Conservation (phyloP, 1,140 invertebrate species). For the Lethrus apterus region DNA sequence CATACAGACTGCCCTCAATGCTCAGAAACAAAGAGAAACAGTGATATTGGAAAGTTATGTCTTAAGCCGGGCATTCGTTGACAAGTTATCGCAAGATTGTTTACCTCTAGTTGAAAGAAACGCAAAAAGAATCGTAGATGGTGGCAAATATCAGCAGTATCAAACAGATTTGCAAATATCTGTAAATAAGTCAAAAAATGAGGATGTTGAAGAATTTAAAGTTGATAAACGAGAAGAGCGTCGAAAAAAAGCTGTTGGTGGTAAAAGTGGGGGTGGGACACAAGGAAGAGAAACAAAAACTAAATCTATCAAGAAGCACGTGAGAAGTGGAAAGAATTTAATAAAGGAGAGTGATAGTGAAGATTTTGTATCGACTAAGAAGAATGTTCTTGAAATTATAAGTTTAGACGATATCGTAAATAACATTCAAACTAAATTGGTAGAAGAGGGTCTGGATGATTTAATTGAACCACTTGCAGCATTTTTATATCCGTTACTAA, state of each 20-base stretch:
- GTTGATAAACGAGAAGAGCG: constrained; percentile 78
- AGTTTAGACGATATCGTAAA: constrained; percentile 59
- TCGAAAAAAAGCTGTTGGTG: constrained; percentile 75
- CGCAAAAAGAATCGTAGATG: constrained; percentile 63
- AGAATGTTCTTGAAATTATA: constrained; percentile 56
- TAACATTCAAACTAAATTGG: constrained; percentile 54
- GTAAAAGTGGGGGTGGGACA: constrained; percentile 81
- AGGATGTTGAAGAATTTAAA: constrained; percentile 49
- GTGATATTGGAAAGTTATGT: constrained; percentile 49
- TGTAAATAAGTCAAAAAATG: constrained; percentile 37
- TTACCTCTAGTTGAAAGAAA: constrained; percentile 60
- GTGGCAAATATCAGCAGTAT: constrained; percentile 56
- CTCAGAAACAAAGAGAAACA: constrained; percentile 42
- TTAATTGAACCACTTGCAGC: constrained; percentile 51
- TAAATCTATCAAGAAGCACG: constrained; percentile 81
- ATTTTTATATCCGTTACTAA: constrained; percentile 52
- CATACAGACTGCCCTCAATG: constrained; percentile 56
- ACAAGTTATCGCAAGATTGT: constrained; percentile 61
- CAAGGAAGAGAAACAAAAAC: constrained; percentile 95
- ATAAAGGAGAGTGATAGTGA: constrained; percentile 58
- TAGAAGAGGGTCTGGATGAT: constrained; percentile 58
- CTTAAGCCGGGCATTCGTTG: constrained; percentile 59
- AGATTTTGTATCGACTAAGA: constrained; percentile 42
- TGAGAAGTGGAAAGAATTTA: constrained; percentile 41
- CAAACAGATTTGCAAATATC: constrained; percentile 52